Evolutionary conservation across 2,797 vertebrate species (phyloP).

Genomic region (Gastrophryne carolinensis): DNA sequence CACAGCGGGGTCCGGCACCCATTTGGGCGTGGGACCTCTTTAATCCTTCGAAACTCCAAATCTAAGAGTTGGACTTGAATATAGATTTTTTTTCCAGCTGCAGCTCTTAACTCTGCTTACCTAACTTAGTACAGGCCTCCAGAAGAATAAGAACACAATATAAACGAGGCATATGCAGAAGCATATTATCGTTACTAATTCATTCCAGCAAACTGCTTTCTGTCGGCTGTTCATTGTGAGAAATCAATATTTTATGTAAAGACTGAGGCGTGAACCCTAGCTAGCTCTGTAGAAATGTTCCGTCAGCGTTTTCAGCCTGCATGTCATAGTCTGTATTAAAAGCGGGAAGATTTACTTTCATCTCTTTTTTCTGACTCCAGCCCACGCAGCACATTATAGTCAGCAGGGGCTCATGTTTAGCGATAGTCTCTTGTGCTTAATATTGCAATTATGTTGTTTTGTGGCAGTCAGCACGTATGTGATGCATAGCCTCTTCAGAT

Average conservation of each 20-base stretch:
- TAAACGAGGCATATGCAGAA: not conserved
- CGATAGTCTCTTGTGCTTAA: not conserved
- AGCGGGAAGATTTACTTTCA: not conserved
- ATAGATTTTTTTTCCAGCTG: too few species aligned
- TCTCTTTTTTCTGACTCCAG: not conserved
- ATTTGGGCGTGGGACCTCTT: too few species aligned
- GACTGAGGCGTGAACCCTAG: slow-evolving; percentile 5
- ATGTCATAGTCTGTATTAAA: slow-evolving; percentile 1
- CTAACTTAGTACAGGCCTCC: too few species aligned
- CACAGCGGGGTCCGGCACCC: too few species aligned
- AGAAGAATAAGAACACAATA: not conserved
- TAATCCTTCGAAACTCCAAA: too few species aligned
- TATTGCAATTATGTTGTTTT: not conserved
- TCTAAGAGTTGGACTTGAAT: too few species aligned
- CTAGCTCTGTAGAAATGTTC: slow-evolving; percentile 6
- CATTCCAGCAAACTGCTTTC: not conserved
- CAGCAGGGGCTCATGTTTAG: not conserved
- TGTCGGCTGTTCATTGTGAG: not conserved
- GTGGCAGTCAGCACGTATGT: not conserved
- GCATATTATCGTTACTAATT: not conserved
- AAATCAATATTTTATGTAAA: slow-evolving; percentile 18
- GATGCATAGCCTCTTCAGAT: not conserved
- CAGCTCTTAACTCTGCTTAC: too few species aligned
- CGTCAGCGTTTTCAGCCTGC: slow-evolving; percentile 15
- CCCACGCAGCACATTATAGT: not conserved